Percentiles rank a stretch among this genome's conserved stretches.
phyloP scores from a whole-genome alignment of 2,113 vertebrate species.

The Conger conger region DNA sequence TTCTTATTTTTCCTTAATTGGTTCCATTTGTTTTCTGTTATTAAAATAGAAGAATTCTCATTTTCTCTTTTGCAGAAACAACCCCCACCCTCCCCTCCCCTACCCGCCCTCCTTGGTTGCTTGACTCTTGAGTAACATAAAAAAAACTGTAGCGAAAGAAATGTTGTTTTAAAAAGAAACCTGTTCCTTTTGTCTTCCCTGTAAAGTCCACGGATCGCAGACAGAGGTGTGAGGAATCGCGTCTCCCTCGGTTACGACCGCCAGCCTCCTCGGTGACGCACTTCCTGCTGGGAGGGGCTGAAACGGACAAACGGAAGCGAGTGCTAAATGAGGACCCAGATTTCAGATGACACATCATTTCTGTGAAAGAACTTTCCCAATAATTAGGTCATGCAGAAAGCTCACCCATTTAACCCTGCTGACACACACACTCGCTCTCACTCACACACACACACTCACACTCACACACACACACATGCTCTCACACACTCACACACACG shows the following conservation, averaged over 20 bases:
- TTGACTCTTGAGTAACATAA: slow-evolving; percentile 38
- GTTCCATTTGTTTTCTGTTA: slow-evolving; percentile 26
- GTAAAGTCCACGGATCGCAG: slow-evolving; percentile 34
- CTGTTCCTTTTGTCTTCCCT: slow-evolving; percentile 40
- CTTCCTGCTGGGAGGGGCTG: neutral
- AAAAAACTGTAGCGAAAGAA: slow-evolving; percentile 53
- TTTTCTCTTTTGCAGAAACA: neutral
- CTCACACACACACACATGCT: neutral
- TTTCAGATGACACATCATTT: neutral
- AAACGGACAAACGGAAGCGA: neutral
- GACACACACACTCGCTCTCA: neutral
- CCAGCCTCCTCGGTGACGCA: neutral
- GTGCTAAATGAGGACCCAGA: neutral
- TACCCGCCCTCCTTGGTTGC: slow-evolving; percentile 43
- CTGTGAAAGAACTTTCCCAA: neutral
- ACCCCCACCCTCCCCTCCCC: too few species aligned
- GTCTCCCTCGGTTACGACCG: slow-evolving; percentile 22
- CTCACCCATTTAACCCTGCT: too few species aligned
- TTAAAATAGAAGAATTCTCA: slow-evolving; percentile 53
- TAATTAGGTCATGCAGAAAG: neutral
- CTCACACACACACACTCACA: neutral
- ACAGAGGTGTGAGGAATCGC: slow-evolving; percentile 18
- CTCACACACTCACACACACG: neutral
- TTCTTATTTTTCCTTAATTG: slow-evolving; percentile 30
- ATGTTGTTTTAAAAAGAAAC: slow-evolving; percentile 58